Base-by-base conservation (phyloP, 2,113 vertebrate species). In the Siphamia tubifer region DNA sequence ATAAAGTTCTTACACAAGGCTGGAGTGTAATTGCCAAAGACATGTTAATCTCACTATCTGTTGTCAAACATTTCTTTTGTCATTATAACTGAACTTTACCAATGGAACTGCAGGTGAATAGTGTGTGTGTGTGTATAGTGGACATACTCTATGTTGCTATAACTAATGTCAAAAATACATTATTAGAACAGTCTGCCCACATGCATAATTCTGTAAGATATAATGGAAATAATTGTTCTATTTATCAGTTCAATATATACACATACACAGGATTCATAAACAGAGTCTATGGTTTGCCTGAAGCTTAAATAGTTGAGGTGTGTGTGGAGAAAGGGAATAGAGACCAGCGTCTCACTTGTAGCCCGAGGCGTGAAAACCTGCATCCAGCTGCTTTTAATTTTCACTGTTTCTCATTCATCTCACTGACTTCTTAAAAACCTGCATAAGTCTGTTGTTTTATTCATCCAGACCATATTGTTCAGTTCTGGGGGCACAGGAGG, bases 201-300 rank as follows among this genome's bases (percentile, higher is more conserved):
- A 68, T 51, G 55, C 57, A 17, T 38, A 42, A 74, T 15, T 60
- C 19, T 74, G 54, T 67, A 51, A 42, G 66, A 52, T 82, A 54
- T 76, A 65, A 70, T 74, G 55, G 79, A 73, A 86, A 81, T 53
- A 80, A 67, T 71, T 79, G 47, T 68, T 54, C 69, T 82, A 75
- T 69, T 85, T 87, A 83, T 80, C 44, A 44, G 58, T 82, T 73
- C 1, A 39, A n/a, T 66, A 64, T 77, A 43, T 47, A 65, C 76
- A 67, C 74, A 67, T 32, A 32, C 44, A 39, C 34, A 47, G 52
- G 55, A 55, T 55, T 52, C 28, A 8, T 23, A 60, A 69, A 61
- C 64, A 3, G 49, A 67, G 68, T 43, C 61, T 27, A 3, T 3
- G 39, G 47, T 58, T 36, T 38, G 44, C 17, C 44, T 60, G 24